Evolutionary conservation across 2,888 invertebrate species (phyloP), one percentile per base, ranked within the genome.

Genomic region (Petrophora chlorosata): DNA sequence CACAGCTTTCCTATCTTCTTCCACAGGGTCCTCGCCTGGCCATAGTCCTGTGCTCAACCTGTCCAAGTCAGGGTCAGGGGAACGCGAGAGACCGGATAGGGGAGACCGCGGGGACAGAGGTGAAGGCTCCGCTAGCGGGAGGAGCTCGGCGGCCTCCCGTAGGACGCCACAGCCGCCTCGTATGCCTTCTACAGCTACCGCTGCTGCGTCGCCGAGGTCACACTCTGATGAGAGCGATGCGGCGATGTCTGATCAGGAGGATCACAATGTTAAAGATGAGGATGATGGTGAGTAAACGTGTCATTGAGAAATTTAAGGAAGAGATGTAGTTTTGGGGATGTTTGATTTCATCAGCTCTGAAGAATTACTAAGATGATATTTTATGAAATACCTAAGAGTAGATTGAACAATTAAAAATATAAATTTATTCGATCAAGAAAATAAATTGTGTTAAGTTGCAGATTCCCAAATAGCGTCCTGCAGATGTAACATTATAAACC

Each of bases 31-130:
- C 53, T 96, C 97, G 59, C 95, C 95, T 70, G 95, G 96, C 43
- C 96, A 96, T 91, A 97, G 97, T 93, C 97, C 97, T 55, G 97
- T 97, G 62, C 88, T 97, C 70, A 97, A 97, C 90, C 92, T 98
- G 49, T 97, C 97, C 43, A 97, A 97, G 88, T 96, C 96, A 46
- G 96, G 96, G 41, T 94, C 94, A 86, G 73, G 94, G 54, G 96
- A 95, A 59, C 95, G 96, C 71, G 93, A 93, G 29, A 70, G 88
- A 23, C 80, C 92, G 22, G 93, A 92, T 32, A 81, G 92, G 44
- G 84, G 83, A 43, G 94, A 94, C 61, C 92, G 91, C 61, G 90
- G 83, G 29, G 89, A 89, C 82, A 76, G 49, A 32, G 42, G 49
- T 28, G 49, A 50, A 28, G 49, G 49, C 13, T 50, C 49, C 3